These are phyloP conservation scores for Corythoichthys intestinalis DNA, from an alignment of 2,113 vertebrate genomes.

Conservation along the genomic window DNA sequence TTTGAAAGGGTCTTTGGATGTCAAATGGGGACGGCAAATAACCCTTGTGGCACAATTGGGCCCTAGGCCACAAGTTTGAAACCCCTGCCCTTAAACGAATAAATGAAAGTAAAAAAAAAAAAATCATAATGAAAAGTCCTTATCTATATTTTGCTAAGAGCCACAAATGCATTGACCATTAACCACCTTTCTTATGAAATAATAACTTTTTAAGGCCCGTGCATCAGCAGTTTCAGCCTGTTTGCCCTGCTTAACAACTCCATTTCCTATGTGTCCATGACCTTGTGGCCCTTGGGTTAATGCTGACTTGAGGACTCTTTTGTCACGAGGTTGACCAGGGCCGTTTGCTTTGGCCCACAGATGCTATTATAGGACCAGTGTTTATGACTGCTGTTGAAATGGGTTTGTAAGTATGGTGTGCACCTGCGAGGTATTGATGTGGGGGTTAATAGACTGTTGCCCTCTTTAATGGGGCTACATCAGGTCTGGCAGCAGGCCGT, in stretches of 20 bases:
- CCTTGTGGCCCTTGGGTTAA: conserved; percentile 46
- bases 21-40: no score
- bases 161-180: conserved; percentile 24
- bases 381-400: conserved; percentile 62
- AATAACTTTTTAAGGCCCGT: conserved; percentile 20
- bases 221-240: conserved; percentile 40
- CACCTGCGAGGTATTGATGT: conserved; percentile 62
- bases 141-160: conserved; percentile 13
- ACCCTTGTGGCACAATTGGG: no score
- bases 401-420: conserved; percentile 61
- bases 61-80: no score
- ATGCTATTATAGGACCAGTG: conserved; percentile 61
- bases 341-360: conserved; percentile 34
- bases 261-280: conserved; percentile 32
- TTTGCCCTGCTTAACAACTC: conserved; percentile 27
- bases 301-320: conserved; percentile 56
- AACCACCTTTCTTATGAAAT: conserved; percentile 41
- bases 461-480: conserved; percentile 71
- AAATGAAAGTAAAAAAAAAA: no score
- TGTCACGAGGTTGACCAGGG: conserved; percentile 38
- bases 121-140: no score
- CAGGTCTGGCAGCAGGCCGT: conserved; percentile 45
- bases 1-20: no score
- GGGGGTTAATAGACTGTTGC: conserved; percentile 73
- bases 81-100: no score